phyloP scores from a whole-genome alignment of 2,888 invertebrate genomes.

The Eristalis intricaria region DNA sequence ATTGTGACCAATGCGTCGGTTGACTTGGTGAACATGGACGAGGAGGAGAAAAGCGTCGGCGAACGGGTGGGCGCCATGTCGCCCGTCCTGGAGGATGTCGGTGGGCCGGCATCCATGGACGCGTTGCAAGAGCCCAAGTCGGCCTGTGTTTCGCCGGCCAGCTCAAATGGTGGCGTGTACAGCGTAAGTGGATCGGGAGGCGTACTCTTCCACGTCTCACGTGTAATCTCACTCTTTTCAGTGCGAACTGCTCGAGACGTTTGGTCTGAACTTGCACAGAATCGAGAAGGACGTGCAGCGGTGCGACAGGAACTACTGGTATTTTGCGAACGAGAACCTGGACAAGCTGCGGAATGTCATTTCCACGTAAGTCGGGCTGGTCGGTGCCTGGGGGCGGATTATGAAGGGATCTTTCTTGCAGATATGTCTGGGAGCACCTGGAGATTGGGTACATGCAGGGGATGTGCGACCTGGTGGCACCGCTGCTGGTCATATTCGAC shows the following conservation, averaged over 20 bases:
- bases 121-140: slow-evolving; percentile 82
- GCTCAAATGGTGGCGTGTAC: slow-evolving; percentile 95
- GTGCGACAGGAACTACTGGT: slow-evolving; percentile 96
- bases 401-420: slow-evolving; percentile 77
- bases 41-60: slow-evolving; percentile 81
- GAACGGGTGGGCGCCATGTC: slow-evolving; percentile 83
- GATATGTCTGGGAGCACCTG: slow-evolving; percentile 98
- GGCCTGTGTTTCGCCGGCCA: slow-evolving; percentile 91
- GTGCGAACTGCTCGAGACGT: slow-evolving; percentile 91
- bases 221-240: slow-evolving; percentile 80
- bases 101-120: slow-evolving; percentile 76
- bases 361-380: slow-evolving; percentile 89
- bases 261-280: slow-evolving; percentile 94
- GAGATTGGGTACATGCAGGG: slow-evolving; percentile 98
- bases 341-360: slow-evolving; percentile 96
- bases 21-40: slow-evolving; percentile 83
- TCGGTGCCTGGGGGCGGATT: background rate
- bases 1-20: slow-evolving; percentile 88
- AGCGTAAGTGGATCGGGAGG: slow-evolving; percentile 84
- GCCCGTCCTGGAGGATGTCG: slow-evolving; percentile 84
- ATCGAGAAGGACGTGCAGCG: slow-evolving; percentile 98
- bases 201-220: background rate
- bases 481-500: slow-evolving; percentile 94
- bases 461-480: slow-evolving; percentile 98
- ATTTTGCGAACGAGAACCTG: slow-evolving; percentile 93